These are phyloP conservation scores for Sorex araneus DNA, from an alignment of 2,113 vertebrate species.

Conservation along the genomic window DNA sequence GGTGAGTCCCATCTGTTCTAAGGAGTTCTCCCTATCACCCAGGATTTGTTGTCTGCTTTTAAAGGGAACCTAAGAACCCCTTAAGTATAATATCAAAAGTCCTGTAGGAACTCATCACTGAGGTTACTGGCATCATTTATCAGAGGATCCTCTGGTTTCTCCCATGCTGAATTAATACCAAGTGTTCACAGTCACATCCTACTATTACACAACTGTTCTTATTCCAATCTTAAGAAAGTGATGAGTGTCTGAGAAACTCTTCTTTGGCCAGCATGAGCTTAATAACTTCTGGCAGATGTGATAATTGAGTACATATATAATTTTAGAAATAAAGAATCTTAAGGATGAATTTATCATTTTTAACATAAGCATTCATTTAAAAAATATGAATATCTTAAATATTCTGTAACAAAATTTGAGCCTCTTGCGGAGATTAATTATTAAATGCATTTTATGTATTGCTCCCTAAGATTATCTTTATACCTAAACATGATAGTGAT, in stretches of 20 bases:
- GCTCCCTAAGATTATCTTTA: neutral
- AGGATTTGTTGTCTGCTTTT: constrained; percentile 26
- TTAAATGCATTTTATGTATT: neutral
- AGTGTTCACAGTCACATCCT: neutral
- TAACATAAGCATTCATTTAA: constrained; percentile 28
- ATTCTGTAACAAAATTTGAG: neutral
- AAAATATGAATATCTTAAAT: neutral
- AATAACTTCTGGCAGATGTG: constrained; percentile 60
- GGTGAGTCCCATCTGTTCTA: constrained; percentile 40
- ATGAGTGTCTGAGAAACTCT: neutral
- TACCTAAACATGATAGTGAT: neutral
- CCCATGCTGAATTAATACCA: neutral
- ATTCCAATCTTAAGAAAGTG: constrained; percentile 5
- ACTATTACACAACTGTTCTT: neutral
- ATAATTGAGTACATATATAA: constrained; percentile 70
- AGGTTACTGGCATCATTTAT: constrained; percentile 73
- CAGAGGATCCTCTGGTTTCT: constrained; percentile 43
- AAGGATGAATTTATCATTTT: constrained; percentile 58
- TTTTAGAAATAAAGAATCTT: constrained; percentile 52
- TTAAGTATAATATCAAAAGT: constrained; percentile 72
- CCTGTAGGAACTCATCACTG: neutral
- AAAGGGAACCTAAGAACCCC: neutral
- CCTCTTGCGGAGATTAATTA: neutral
- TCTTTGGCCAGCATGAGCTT: neutral
- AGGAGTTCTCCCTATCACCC: neutral